phyloP scores from a whole-genome alignment of 2,797 vertebrate species.

The Oreochromis mossambicus region DNA sequence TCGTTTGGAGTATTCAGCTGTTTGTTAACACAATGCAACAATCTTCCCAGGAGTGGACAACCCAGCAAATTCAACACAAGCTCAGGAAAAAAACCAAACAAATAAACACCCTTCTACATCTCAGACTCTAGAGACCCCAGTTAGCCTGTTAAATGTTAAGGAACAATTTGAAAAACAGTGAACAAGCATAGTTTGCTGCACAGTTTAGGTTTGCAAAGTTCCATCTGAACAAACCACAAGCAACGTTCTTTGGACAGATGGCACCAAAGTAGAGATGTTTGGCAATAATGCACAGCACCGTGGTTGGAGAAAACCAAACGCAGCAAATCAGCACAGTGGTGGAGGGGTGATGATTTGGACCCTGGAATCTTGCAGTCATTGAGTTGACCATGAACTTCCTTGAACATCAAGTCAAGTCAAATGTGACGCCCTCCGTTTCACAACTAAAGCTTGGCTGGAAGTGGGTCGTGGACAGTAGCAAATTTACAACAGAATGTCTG shows the following conservation, averaged over 20 bases:
- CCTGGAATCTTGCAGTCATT: background rate
- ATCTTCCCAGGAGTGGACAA: background rate
- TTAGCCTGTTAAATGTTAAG: background rate
- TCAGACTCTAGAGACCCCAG: background rate
- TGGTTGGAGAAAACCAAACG: background rate
- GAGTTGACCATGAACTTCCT: background rate
- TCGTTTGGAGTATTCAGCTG: background rate
- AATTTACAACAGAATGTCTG: background rate
- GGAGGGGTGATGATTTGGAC: background rate
- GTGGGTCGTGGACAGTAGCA: background rate
- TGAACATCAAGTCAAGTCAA: background rate
- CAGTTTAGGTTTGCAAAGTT: background rate
- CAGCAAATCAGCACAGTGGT: background rate
- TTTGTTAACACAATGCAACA: background rate
- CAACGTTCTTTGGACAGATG: background rate
- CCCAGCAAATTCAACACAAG: background rate
- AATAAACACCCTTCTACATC: background rate
- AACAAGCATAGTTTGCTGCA: background rate
- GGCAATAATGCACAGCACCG: background rate
- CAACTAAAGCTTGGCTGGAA: background rate
- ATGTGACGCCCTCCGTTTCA: background rate
- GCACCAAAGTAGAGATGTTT: background rate
- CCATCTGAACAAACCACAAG: background rate
- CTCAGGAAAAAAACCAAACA: background rate
- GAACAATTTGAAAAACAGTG: background rate